phyloP scores from a whole-genome alignment of 2,888 invertebrate species.

The Leptopterna dolabrata region DNA sequence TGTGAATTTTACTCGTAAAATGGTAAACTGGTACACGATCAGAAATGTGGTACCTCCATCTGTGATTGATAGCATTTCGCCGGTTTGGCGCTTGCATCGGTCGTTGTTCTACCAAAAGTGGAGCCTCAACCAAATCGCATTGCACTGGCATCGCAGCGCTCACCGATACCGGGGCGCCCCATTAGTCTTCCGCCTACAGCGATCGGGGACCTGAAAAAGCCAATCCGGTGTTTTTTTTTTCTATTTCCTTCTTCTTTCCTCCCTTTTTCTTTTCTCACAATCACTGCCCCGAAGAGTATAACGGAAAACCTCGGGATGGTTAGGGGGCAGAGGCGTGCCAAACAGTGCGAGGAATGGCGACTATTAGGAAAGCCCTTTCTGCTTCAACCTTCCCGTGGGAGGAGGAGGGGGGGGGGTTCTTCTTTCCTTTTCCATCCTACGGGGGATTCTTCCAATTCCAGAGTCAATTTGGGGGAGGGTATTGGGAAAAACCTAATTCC shows the following conservation, averaged over 20 bases:
- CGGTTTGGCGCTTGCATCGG: too few species aligned
- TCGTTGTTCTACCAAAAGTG: too few species aligned
- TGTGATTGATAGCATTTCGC: too few species aligned
- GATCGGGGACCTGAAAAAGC: neutral
- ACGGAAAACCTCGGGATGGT: neutral
- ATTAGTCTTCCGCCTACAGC: neutral
- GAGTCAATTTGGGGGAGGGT: conserved; percentile 39
- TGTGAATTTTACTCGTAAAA: too few species aligned
- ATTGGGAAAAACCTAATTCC: neutral
- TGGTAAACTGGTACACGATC: too few species aligned
- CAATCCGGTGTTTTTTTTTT: neutral
- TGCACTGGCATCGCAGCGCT: neutral
- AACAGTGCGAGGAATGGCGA: conserved; percentile 23
- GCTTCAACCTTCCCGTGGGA: neutral
- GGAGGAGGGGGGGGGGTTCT: too few species aligned
- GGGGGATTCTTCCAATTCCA: conserved; percentile 31
- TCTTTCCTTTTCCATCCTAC: neutral
- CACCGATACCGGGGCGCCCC: neutral
- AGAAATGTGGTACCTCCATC: too few species aligned
- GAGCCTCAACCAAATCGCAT: too few species aligned
- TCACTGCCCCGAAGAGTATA: neutral
- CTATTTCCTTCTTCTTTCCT: neutral
- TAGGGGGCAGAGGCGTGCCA: conserved; percentile 6
- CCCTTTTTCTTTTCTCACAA: neutral
- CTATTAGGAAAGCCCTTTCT: neutral